Evolutionary conservation across 2,797 vertebrate genomes (phyloP), one percentile per base, ranked within the genome.

Genomic region (Dendrocincla tyrannina): DNA sequence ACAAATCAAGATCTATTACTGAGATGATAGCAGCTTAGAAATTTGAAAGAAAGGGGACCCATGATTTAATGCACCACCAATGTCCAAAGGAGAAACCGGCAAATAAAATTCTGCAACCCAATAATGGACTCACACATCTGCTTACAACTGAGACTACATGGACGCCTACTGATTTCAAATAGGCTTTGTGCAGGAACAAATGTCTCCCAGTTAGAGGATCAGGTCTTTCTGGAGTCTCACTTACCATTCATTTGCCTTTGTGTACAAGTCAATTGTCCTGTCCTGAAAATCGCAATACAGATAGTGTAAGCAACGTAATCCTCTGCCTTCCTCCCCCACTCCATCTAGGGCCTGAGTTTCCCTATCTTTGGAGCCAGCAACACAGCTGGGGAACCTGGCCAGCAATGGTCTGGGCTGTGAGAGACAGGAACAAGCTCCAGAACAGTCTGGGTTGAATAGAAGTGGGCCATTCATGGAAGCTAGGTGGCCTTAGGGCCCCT

Each of bases 181-280:
- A 9, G 67, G 56, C 14, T 92, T 67, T 88, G 23, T 2, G 1
- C 13, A 62, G 35, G 28, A 58, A 7, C 52, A 62, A 46, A 75
- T 25, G 10, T 11, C 47, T 62, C 78, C 28, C 49, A 70, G 32
- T 72, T 55, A 87, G 32, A 70, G 46, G n/a, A 73, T 44, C 75
- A 74, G 75, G 14, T 64, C 52, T 92, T 82, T 59, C 50, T 89
- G 85, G 63, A 94, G 46, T 70, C 28, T 87, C 88, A 97, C 91
- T 97, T 98, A 99, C 98, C 98, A 97, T 90, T 98, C 97, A 66
- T 88, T 95, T 73, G 97, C 94, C 82, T 98, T 98, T 95, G 99
- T 66, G n/a, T 98, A 93, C 86, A 99, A 94, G 96, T 98, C 98
- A 96, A 97, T 98, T 62, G 94, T 97, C 73, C 97, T 97, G 37